Conservation (phyloP, 2,888 invertebrate species). For the Andrena praecox region DNA sequence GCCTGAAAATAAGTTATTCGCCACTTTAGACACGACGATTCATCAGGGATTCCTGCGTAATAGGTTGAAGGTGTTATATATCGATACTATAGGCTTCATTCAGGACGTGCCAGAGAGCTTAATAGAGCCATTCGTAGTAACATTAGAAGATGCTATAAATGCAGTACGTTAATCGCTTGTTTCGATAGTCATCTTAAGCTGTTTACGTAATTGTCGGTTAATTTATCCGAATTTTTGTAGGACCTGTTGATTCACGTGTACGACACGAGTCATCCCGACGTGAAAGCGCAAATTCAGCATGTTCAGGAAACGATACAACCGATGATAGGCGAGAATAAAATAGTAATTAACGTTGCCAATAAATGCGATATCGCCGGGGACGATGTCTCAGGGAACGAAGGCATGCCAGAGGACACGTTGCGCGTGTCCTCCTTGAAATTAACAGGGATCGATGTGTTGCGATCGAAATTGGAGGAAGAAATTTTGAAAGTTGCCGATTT, state of each 20-base stretch:
- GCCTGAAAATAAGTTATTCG: slow-evolving; percentile 92
- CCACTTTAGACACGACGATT: slow-evolving; percentile 93
- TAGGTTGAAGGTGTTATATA: slow-evolving; percentile 88
- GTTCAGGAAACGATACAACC: slow-evolving; percentile 89
- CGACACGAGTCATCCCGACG: slow-evolving; percentile 92
- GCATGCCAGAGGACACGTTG: slow-evolving; percentile 75
- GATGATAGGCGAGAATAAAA: slow-evolving; percentile 84
- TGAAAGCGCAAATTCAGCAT: slow-evolving; percentile 88
- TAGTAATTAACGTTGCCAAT: slow-evolving; percentile 90
- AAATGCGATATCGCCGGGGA: slow-evolving; percentile 88
- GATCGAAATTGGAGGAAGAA: slow-evolving; percentile 84
- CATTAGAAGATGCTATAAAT: slow-evolving; percentile 91
- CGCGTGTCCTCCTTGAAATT: slow-evolving; percentile 86
- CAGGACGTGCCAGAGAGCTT: slow-evolving; percentile 92
- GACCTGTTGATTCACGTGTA: slow-evolving; percentile 92
- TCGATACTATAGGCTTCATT: slow-evolving; percentile 96
- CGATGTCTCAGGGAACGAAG: slow-evolving; percentile 1
- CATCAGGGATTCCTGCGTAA: slow-evolving; percentile 90
- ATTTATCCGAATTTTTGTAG: slow-evolving; percentile 84
- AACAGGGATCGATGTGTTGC: slow-evolving; percentile 85
- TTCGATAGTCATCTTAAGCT: background rate
- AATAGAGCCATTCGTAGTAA: slow-evolving; percentile 92
- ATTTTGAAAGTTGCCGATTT: slow-evolving; percentile 86
- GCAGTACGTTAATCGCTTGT: slow-evolving; percentile 86
- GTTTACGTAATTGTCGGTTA: background rate